Conservation (phyloP, 1,140 invertebrate species). For the Mamestra configurata region DNA sequence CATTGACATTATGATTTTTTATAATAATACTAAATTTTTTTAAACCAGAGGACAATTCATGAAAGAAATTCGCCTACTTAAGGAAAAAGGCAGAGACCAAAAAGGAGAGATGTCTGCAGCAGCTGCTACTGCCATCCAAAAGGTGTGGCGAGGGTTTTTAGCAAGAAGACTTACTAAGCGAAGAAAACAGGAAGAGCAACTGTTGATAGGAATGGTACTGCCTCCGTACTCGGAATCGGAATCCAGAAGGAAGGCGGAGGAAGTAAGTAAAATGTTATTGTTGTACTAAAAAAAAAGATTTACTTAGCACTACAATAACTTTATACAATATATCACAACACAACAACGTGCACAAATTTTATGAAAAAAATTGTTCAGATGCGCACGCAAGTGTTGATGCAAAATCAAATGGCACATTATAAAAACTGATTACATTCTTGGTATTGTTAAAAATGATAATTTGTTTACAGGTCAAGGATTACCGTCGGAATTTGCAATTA, state of each 20-base stretch:
- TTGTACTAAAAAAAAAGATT: too few relatives aligned
- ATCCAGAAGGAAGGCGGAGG: conserved; percentile 81
- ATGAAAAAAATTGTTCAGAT: too few relatives aligned
- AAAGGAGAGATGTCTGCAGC: conserved; percentile 88
- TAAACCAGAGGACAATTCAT: conserved; percentile 93
- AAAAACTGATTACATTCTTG: too few relatives aligned
- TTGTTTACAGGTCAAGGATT: conserved; percentile 85
- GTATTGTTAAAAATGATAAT: conserved; percentile 8
- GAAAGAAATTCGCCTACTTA: conserved; percentile 94
- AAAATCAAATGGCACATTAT: too few relatives aligned
- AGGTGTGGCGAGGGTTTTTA: conserved; percentile 94
- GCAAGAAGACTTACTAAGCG: conserved; percentile 91
- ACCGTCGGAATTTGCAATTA: conserved; percentile 90
- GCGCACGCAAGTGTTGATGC: too few relatives aligned
- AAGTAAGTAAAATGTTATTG: too few relatives aligned
- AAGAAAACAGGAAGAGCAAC: conserved; percentile 94
- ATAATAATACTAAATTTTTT: not conserved
- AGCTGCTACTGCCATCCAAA: conserved; percentile 94
- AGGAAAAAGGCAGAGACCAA: conserved; percentile 91
- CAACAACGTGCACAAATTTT: too few relatives aligned
- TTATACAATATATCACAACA: too few relatives aligned
- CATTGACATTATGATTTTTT: too few relatives aligned
- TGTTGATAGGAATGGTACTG: conserved; percentile 94
- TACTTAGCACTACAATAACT: too few relatives aligned
- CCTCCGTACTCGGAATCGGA: conserved; percentile 83